Evolutionary conservation across 2,888 invertebrate species (phyloP), one percentile per base, ranked within the genome.

Genomic region (Vannuccia rotundouncinata): DNA sequence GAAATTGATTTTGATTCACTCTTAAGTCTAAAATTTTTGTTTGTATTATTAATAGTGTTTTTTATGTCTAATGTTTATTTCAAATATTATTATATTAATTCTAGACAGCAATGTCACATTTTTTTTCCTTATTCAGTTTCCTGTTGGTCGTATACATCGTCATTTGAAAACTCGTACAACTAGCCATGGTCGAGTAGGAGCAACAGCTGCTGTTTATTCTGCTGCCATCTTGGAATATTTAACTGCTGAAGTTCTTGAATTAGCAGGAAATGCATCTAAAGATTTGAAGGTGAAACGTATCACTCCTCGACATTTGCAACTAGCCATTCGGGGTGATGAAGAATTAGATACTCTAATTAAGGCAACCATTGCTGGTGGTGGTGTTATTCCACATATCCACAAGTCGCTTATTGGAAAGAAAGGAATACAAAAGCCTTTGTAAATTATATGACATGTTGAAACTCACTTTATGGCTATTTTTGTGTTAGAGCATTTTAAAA

Each of bases 241-340:
- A 85, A 99, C 99, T 83, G 99, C 99, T 88, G 99, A 99, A 92
- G 97, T 97, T 0, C 89, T 99, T 86, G 98, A 99, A 90, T 94
- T 99, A 91, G 99, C 99, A 88, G 99, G 99, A 79, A 99, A 99
- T 89, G 99, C 99, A 80, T 96, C 96, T 84, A 99, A 99, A 89
- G 99, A 99, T 92, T 92, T 99, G 87, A 99, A 99, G 90, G 99
- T 99, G 85, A 99, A 99, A 90, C 94, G 99, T 91, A 99, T 99
- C 87, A 99, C 99, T 99, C 97, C 81, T 93, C 29, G 99, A 88
- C 99, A 99, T 91, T 92, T 99, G 89, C 99, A 99, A 89, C 91
- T 99, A 84, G 99, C 99, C 83, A 99, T 99, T 89, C 92, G 99
- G 89, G 99, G 99, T 88, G 99, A 99, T 86, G 99, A 99, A 90